Percentiles rank a stretch among this genome's conserved stretches.
Conservation (phyloP, 2,797 vertebrate genomes). For the Chelidonichthys spinosus region DNA sequence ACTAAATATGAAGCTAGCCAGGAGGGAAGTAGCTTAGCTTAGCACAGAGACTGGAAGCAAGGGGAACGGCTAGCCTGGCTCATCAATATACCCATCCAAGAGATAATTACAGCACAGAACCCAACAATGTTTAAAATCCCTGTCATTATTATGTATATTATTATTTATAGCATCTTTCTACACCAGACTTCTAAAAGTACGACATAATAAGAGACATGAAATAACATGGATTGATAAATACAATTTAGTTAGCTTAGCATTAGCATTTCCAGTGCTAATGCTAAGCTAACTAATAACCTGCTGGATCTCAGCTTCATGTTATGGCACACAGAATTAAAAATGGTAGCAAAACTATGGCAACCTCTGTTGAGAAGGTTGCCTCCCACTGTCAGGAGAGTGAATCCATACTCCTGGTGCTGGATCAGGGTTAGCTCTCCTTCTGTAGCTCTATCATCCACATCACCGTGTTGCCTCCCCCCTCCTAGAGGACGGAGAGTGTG, state of each 20-base stretch:
- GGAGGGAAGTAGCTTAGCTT: not conserved
- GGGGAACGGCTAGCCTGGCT: not conserved
- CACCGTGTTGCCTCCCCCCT: slow-evolving; percentile 16
- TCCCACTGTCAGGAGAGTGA: not conserved
- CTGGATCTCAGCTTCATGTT: not conserved
- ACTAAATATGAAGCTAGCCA: not conserved
- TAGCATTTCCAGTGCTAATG: not conserved
- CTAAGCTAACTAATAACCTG: not conserved
- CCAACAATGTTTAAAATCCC: not conserved
- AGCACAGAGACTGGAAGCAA: not conserved
- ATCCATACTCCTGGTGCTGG: not conserved
- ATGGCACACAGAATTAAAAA: too few species aligned
- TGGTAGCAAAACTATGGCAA: not conserved
- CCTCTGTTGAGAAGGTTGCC: not conserved
- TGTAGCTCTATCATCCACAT: not conserved
- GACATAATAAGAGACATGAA: too few species aligned
- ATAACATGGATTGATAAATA: not conserved
- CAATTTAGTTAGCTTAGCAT: too few species aligned
- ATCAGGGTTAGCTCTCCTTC: not conserved
- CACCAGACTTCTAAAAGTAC: not conserved
- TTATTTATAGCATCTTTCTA: not conserved
- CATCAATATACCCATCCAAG: not conserved
- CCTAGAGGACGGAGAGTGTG: slow-evolving; percentile 78
- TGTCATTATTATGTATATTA: too few species aligned
- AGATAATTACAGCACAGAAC: not conserved